phyloP scores from a whole-genome alignment of 2,797 vertebrate species.

The Acridotheres tristis region DNA sequence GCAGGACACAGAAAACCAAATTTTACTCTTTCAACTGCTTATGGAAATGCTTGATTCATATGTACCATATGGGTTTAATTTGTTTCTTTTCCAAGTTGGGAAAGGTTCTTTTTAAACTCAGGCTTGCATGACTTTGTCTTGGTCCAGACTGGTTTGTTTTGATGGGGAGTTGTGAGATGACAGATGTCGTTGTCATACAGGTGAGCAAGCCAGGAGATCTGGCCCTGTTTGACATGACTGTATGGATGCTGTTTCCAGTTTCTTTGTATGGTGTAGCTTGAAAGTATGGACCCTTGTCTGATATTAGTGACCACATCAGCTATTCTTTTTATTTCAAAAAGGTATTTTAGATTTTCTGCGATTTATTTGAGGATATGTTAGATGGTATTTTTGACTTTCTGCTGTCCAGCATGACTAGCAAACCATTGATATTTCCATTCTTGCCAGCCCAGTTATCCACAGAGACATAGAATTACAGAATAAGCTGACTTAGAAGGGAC shows the following conservation, averaged over 20 bases:
- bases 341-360: background rate
- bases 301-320: background rate
- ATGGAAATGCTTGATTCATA: background rate
- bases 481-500: background rate
- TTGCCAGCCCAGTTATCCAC: background rate
- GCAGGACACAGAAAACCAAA: background rate
- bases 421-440: background rate
- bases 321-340: background rate
- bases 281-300: background rate
- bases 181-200: background rate
- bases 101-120: background rate
- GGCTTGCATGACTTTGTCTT: background rate
- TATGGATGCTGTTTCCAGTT: background rate
- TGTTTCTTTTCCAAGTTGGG: background rate
- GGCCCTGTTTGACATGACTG: background rate
- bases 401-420: background rate
- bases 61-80: background rate
- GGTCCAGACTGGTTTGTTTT: background rate
- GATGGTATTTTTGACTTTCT: background rate
- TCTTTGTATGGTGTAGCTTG: background rate
- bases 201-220: background rate
- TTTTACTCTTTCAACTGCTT: background rate
- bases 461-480: background rate
- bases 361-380: background rate
- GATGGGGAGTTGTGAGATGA: background rate